phyloP scores from a whole-genome alignment of 1,140 invertebrate species.

The Holcopasites calliopsidis region DNA sequence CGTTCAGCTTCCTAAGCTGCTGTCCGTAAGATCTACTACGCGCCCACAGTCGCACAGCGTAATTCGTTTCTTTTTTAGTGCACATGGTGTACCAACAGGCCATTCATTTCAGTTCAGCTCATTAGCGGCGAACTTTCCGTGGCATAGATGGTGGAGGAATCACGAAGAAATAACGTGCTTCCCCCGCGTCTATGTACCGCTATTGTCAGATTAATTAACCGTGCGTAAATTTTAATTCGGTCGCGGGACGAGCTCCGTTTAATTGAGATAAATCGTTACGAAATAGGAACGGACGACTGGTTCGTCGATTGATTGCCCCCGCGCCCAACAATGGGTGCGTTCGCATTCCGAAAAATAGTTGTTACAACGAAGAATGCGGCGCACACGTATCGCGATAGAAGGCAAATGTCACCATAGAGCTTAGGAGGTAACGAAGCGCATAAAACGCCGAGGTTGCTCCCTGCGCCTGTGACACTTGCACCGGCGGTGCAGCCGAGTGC shows the following conservation, averaged over 20 bases:
- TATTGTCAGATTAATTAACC: conserved; percentile 45
- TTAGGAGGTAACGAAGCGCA: background rate
- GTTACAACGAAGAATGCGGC: background rate
- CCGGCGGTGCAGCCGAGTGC: no score
- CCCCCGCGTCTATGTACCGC: conserved; percentile 40
- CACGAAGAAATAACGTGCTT: background rate
- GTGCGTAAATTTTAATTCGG: conserved; percentile 43
- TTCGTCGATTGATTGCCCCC: background rate
- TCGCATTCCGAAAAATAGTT: background rate
- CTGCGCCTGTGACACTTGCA: background rate
- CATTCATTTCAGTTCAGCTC: conserved; percentile 44
- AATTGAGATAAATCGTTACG: conserved; percentile 49
- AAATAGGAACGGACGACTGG: conserved; percentile 29
- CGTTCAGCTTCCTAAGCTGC: background rate
- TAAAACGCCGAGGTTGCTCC: background rate
- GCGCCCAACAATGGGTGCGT: background rate
- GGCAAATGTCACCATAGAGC: background rate
- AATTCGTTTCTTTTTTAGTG: background rate
- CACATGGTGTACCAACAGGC: background rate
- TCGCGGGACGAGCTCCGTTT: conserved; percentile 19
- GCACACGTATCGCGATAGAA: background rate
- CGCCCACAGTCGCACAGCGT: background rate
- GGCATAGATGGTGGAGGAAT: background rate
- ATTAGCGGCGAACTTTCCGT: background rate
- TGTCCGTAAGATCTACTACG: no score